These are phyloP conservation scores for Platynereis dumerilii DNA, from an alignment of 2,888 invertebrate genomes.

Conservation along the genomic window DNA sequence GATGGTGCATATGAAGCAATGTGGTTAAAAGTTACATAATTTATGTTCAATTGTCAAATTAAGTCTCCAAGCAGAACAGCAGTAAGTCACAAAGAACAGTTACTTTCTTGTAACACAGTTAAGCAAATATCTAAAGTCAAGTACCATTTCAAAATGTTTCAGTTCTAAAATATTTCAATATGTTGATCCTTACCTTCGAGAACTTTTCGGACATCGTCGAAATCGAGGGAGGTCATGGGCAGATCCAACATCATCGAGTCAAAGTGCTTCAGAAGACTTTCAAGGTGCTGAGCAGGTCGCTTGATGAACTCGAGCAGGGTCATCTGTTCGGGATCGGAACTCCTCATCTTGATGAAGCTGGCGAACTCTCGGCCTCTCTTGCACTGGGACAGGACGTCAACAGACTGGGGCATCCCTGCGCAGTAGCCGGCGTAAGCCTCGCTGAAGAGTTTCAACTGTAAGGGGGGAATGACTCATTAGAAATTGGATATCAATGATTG, in stretches of 20 bases:
- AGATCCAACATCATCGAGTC: conserved; percentile 9
- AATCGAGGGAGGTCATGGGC: background rate
- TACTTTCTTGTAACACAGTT: no score
- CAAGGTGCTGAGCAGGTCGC: background rate
- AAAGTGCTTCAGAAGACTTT: background rate
- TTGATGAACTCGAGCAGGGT: conserved; percentile 30
- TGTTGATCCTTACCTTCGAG: background rate
- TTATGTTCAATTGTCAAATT: no score
- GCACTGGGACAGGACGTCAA: conserved; percentile 28
- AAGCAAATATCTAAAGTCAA: no score
- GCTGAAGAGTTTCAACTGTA: conserved; percentile 50
- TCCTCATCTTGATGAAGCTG: conserved; percentile 27
- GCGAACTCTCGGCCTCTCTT: conserved; percentile 28
- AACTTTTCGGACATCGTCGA: conserved; percentile 1
- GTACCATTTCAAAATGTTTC: no score
- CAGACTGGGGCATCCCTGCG: conserved; percentile 49
- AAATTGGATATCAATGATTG: no score
- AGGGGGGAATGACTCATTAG: no score
- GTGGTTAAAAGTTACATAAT: no score
- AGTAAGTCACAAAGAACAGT: no score
- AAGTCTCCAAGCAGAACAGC: no score
- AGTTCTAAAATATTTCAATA: no score
- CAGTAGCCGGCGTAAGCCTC: conserved; percentile 57
- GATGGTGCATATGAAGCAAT: no score
- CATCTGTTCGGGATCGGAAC: conserved; percentile 8